Conservation (phyloP, 2,888 invertebrate species). For the Rotaria sp. region DNA sequence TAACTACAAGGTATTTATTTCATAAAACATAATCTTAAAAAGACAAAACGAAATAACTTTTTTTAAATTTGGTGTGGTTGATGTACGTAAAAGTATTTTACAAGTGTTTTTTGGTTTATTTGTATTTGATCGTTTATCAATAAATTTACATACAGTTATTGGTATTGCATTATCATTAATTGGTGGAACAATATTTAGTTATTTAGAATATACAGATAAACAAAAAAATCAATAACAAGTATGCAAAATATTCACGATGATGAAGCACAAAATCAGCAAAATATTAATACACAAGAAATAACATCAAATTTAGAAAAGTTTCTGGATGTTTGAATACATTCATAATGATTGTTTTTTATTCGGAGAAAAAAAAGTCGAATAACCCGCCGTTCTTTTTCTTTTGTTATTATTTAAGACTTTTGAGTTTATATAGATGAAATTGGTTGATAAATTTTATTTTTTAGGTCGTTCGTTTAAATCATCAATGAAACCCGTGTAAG, state of each 20-base stretch:
- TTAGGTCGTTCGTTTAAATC: background rate
- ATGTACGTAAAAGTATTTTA: background rate
- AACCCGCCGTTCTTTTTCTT: too few species aligned
- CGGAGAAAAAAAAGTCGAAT: too few species aligned
- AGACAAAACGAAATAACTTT: too few species aligned
- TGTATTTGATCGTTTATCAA: background rate
- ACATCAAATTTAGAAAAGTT: background rate
- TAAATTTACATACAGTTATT: background rate
- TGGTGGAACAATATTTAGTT: background rate
- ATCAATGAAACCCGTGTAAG: background rate
- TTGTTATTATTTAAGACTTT: too few species aligned
- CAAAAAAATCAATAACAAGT: background rate
- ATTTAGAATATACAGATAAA: background rate
- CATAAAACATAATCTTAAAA: too few species aligned
- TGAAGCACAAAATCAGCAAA: background rate
- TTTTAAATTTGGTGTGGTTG: background rate
- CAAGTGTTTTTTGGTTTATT: background rate
- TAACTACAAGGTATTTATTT: background rate
- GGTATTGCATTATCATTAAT: background rate
- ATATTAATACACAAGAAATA: background rate
- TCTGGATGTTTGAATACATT: background rate
- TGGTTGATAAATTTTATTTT: background rate
- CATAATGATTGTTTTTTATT: too few species aligned
- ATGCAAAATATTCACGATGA: background rate
- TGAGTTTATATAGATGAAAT: too few species aligned